phyloP scores from a whole-genome alignment of 1,140 invertebrate genomes.

The Drosophila yakuba region DNA sequence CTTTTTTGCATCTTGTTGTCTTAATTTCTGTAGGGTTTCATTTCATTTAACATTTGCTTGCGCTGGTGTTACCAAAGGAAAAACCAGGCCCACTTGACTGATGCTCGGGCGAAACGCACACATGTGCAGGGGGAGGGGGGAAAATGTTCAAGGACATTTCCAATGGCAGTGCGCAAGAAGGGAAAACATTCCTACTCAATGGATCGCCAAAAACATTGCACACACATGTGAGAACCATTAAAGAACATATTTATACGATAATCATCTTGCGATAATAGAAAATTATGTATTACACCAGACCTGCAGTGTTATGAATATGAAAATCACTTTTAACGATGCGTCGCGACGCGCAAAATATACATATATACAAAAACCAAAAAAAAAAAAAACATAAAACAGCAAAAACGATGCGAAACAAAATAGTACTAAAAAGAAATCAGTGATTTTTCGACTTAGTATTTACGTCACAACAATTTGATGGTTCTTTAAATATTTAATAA shows the following conservation, averaged over 20 bases:
- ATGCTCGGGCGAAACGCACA: slow-evolving; percentile 35
- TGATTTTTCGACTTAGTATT: slow-evolving; percentile 40
- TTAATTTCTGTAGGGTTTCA: background rate
- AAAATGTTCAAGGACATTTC: slow-evolving; percentile 68
- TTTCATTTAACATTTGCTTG: slow-evolving; percentile 33
- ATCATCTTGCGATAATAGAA: slow-evolving; percentile 17
- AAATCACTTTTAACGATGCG: slow-evolving; percentile 72
- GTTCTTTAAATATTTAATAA: slow-evolving; percentile 76
- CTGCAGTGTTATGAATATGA: slow-evolving; percentile 73
- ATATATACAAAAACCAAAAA: slow-evolving; percentile 13
- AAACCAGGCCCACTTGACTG: slow-evolving; percentile 57
- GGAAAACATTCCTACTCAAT: slow-evolving; percentile 34
- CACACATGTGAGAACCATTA: slow-evolving; percentile 66
- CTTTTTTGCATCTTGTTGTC: slow-evolving; percentile 12
- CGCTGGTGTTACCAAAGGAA: slow-evolving; percentile 16
- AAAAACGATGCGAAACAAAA: background rate
- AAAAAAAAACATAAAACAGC: background rate
- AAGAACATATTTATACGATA: slow-evolving; percentile 41
- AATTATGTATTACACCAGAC: slow-evolving; percentile 40
- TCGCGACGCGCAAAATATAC: slow-evolving; percentile 36
- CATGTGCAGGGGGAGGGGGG: background rate
- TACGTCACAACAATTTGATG: slow-evolving; percentile 77
- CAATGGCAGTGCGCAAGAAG: slow-evolving; percentile 56
- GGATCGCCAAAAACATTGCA: slow-evolving; percentile 20
- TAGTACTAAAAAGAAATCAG: too few relatives aligned